Evolutionary conservation across 2,888 invertebrate genomes (phyloP), one percentile per base, ranked within the genome.

Genomic region (Teleiodes luculella): DNA sequence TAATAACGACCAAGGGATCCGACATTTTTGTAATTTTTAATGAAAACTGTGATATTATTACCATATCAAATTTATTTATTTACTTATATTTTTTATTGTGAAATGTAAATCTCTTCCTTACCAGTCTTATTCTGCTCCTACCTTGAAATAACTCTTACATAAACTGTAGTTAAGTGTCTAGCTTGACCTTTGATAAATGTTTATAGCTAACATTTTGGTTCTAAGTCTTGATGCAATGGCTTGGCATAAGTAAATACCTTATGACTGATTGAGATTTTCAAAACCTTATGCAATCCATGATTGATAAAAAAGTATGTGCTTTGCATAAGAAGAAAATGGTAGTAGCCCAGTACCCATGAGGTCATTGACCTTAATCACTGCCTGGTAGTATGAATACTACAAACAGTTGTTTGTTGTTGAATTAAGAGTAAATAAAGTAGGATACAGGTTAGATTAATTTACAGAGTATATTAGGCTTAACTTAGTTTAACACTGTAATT

Each of bases 281-380:
- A 28, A 43, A 20, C 7, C 28, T 43, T 24, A 43, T 47, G 36
- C 30, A 47, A 54, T 39, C 51, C 31, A n/a, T 43, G 13, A 41
- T 51, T 47, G 10, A 49, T 24, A 24, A 24, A 13, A 16, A 33
- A 28, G n/a, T n/a, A n/a, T n/a, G 28, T 18, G 35, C 36, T 14
- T 37, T 37, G 28, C 24, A 49, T 49, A 49, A 51, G 39, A 41
- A 11, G 11, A 18, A 18, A 41, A 41, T 41, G 18, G 11, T n/a
- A n/a, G n/a, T n/a, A n/a, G n/a, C 39, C 16, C 20, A 41, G 39
- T 41, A 41, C 39, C 39, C 18, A 18, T 11, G 39, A 43, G 43
- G 28, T 28, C 28, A 43, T 43, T 43, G 43, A 43, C 49, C 49
- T 48, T 18, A 33, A 13, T 36, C 50, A 1, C 16, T 33, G 33